Conservation (phyloP, 2,888 invertebrate species). For the Lasioglossum calceatum region DNA sequence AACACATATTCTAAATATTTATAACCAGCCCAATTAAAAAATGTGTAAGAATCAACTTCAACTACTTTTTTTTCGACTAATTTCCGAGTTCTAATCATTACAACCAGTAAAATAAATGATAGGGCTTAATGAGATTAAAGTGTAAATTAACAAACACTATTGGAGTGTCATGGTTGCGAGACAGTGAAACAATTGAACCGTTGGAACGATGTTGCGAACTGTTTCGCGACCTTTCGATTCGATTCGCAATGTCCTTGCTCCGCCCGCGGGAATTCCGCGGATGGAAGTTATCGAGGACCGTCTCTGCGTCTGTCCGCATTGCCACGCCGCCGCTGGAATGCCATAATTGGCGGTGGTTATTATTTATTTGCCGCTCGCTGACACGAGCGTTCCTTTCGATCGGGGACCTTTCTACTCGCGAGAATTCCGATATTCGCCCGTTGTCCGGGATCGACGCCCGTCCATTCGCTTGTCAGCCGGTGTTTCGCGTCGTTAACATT, state of each 20-base stretch:
- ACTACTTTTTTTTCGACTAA: too few relatives aligned
- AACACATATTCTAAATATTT: too few relatives aligned
- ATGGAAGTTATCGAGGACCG: slow-evolving; percentile 2
- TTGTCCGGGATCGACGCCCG: slow-evolving; percentile 35
- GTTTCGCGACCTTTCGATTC: slow-evolving; percentile 62
- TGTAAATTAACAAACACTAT: too few relatives aligned
- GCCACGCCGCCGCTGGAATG: slow-evolving; percentile 37
- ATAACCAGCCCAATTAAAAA: too few relatives aligned
- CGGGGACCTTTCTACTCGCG: slow-evolving; percentile 47
- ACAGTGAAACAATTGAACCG: not conserved
- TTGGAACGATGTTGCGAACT: slow-evolving; percentile 5
- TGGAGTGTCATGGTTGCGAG: not conserved
- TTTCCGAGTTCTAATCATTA: too few relatives aligned
- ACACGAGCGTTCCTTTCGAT: slow-evolving; percentile 40
- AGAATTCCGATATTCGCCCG: slow-evolving; percentile 35
- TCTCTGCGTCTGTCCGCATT: not conserved
- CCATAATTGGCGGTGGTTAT: slow-evolving; percentile 49
- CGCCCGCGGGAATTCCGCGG: slow-evolving; percentile 49
- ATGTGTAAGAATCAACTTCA: too few relatives aligned
- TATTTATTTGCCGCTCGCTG: slow-evolving; percentile 46
- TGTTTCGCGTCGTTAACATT: slow-evolving; percentile 19
- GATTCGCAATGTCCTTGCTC: slow-evolving; percentile 42
- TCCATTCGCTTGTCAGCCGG: slow-evolving; percentile 11
- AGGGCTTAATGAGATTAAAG: too few relatives aligned
- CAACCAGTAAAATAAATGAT: too few relatives aligned